Percentiles rank a stretch among this genome's conserved stretches.
These are phyloP conservation scores for Hermetia illucens DNA, from an alignment of 1,140 invertebrate species.

Conservation along the genomic window DNA sequence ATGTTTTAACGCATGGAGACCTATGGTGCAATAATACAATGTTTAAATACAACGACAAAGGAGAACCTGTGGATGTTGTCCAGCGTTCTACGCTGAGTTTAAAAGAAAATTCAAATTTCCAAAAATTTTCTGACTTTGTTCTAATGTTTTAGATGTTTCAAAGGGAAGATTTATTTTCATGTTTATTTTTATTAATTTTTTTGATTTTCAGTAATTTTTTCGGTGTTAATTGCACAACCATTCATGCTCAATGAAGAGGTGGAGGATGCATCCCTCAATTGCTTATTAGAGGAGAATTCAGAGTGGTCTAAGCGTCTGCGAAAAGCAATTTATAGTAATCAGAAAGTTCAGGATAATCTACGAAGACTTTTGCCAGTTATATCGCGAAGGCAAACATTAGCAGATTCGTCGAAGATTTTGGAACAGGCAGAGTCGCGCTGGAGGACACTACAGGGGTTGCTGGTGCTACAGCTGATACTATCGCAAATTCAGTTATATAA, in stretches of 20 bases:
- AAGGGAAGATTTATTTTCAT: too few species aligned
- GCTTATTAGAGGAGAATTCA: constrained; percentile 18
- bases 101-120: too few species aligned
- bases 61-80: constrained; percentile 33
- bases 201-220: too few species aligned
- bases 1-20: constrained; percentile 49
- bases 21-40: constrained; percentile 52
- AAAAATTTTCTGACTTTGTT: too few species aligned
- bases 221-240: constrained; percentile 15
- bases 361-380: constrained; percentile 14
- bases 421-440: too few species aligned
- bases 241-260: constrained; percentile 21
- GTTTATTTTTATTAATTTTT: background rate
- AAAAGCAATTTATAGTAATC: constrained; percentile 16
- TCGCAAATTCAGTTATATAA: too few species aligned
- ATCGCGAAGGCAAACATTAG: too few species aligned
- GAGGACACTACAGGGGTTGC: too few species aligned
- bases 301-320: constrained; percentile 20
- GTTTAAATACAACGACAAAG: constrained; percentile 38
- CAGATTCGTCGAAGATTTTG: too few species aligned
- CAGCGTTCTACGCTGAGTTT: constrained; percentile 23
- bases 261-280: constrained; percentile 23
- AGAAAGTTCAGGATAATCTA: constrained; percentile 11
- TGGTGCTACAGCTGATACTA: too few species aligned
- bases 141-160: too few species aligned